phyloP scores from a whole-genome alignment of 1,140 invertebrate genomes.

The Triops longicaudatus region DNA sequence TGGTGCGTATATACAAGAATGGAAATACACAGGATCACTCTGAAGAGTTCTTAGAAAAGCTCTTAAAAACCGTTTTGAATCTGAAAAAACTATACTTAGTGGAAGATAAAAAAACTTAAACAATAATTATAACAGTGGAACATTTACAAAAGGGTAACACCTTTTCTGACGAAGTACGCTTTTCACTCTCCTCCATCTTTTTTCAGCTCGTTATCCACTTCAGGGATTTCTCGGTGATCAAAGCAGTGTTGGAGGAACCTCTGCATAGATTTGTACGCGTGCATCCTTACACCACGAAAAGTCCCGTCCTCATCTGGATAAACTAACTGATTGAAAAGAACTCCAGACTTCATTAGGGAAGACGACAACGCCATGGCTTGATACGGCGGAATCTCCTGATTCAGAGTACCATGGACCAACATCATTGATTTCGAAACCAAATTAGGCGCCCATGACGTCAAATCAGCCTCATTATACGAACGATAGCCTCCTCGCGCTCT shows the following conservation, averaged over 20 bases:
- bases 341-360: background rate
- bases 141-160: too few relatives aligned
- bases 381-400: constrained; percentile 47
- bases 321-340: background rate
- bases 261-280: background rate
- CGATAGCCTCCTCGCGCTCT: constrained; percentile 52
- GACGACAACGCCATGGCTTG: background rate
- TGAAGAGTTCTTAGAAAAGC: too few relatives aligned
- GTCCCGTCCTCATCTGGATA: background rate
- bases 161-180: too few relatives aligned
- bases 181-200: background rate
- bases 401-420: constrained; percentile 67
- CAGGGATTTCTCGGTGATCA: constrained; percentile 2
- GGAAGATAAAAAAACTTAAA: too few relatives aligned
- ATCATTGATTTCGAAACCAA: constrained; percentile 48
- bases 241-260: constrained; percentile 2
- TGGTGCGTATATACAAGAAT: too few relatives aligned
- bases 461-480: constrained; percentile 61
- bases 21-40: too few relatives aligned
- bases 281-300: background rate
- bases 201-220: constrained; percentile 1
- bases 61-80: too few relatives aligned
- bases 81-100: too few relatives aligned
- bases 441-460: constrained; percentile 56
- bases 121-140: too few relatives aligned